Conservation (phyloP, 1,140 invertebrate species). For the Drosophila elegans region DNA sequence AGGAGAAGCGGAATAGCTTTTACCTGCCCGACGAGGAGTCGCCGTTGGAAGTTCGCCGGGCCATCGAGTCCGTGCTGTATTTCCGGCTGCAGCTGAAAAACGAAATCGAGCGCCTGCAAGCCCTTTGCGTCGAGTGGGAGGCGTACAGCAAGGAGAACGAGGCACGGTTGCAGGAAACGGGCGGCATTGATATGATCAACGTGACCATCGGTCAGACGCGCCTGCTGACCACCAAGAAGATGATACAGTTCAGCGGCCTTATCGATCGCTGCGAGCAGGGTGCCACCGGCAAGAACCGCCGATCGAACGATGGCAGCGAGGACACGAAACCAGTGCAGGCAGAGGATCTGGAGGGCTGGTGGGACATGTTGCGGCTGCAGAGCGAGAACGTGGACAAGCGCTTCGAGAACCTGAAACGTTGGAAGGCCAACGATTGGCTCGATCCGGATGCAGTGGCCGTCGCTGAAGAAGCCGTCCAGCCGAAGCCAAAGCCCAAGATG, state of each 20-base stretch:
- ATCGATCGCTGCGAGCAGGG: slow-evolving; percentile 88
- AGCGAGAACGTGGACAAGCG: slow-evolving; percentile 86
- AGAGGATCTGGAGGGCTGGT: slow-evolving; percentile 90
- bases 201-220: slow-evolving; percentile 89
- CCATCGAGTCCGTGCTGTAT: slow-evolving; percentile 86
- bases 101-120: slow-evolving; percentile 85
- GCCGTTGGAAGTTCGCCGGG: slow-evolving; percentile 71
- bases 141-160: slow-evolving; percentile 68
- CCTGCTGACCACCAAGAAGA: slow-evolving; percentile 88
- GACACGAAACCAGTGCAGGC: slow-evolving; percentile 86
- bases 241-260: slow-evolving; percentile 88
- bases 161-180: slow-evolving; percentile 50
- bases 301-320: slow-evolving; percentile 84
- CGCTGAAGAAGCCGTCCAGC: background rate
- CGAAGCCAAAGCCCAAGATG: slow-evolving; percentile 28
- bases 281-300: slow-evolving; percentile 39
- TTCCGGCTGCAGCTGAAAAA: slow-evolving; percentile 86
- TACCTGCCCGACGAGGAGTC: slow-evolving; percentile 43
- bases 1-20: slow-evolving; percentile 81
- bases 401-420: slow-evolving; percentile 85
- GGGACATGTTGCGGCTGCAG: slow-evolving; percentile 91
- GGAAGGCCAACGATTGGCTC: slow-evolving; percentile 86
- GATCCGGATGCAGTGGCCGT: slow-evolving; percentile 78
- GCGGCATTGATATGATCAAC: slow-evolving; percentile 87
- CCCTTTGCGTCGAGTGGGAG: slow-evolving; percentile 85